Conservation (phyloP, 1,140 invertebrate genomes). For the Drosophila takahashii region DNA sequence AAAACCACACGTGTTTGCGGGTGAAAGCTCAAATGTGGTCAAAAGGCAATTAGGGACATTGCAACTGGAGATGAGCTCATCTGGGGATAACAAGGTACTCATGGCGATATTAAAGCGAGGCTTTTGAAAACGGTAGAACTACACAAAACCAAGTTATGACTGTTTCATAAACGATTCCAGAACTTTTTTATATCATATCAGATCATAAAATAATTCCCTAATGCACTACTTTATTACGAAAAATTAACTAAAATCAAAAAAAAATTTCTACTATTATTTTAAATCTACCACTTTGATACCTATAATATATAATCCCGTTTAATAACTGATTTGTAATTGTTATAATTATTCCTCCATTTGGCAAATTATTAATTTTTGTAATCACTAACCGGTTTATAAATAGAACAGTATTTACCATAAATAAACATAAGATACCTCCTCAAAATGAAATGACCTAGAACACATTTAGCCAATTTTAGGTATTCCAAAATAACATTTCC, state of each 20-base stretch:
- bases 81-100: background rate
- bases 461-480: no score
- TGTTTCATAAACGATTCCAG: background rate
- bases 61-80: conserved; percentile 3
- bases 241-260: no score
- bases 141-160: background rate
- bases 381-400: no score
- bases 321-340: no score
- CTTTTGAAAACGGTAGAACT: background rate
- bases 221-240: no score
- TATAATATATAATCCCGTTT: background rate
- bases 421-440: no score
- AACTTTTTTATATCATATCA: background rate
- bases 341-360: no score
- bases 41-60: conserved; percentile 23
- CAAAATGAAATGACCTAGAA: no score
- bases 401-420: no score
- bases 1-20: conserved; percentile 11
- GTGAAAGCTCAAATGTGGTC: conserved; percentile 16
- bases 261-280: background rate
- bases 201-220: no score
- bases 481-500: background rate
- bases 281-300: background rate
- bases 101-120: background rate
- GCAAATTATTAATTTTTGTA: no score